Evolutionary conservation across 2,113 vertebrate species (phyloP).

Genomic region (Nothobranchius furzeri): DNA sequence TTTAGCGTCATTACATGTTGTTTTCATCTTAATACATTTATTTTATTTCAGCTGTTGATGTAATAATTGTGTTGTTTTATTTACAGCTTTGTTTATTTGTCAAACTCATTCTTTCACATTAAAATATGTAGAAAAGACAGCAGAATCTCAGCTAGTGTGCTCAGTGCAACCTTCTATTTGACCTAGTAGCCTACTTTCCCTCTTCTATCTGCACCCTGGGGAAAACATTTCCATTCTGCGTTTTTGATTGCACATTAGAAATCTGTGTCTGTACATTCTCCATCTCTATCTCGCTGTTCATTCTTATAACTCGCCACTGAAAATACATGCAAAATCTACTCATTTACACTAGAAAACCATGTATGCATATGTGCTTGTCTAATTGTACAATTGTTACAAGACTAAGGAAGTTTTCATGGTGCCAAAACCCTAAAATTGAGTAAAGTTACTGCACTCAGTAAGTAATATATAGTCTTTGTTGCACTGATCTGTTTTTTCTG

Average conservation of each 20-base stretch:
- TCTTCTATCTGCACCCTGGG: constrained; percentile 42
- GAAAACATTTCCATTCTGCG: constrained; percentile 10
- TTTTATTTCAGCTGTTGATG: neutral
- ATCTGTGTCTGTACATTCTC: neutral
- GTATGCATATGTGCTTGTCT: neutral
- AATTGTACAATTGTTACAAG: neutral
- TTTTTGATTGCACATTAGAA: constrained; percentile 13
- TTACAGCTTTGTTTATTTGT: neutral
- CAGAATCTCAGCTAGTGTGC: constrained; percentile 9
- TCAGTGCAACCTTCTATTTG: constrained; percentile 34
- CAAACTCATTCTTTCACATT: no score
- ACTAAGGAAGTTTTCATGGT: neutral
- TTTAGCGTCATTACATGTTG: no score
- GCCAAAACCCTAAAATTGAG: neutral
- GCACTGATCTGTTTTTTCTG: no score
- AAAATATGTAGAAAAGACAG: constrained; percentile 6
- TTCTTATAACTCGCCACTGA: neutral
- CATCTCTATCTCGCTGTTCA: constrained; percentile 8
- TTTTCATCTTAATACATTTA: no score
- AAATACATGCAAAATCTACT: neutral
- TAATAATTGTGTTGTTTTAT: neutral
- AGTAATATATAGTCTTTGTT: no score
- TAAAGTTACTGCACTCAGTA: neutral
- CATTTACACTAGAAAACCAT: neutral
- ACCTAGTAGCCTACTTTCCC: constrained; percentile 25